Conservation (phyloP, 1,140 invertebrate genomes). For the Trachelipus rathkii region DNA sequence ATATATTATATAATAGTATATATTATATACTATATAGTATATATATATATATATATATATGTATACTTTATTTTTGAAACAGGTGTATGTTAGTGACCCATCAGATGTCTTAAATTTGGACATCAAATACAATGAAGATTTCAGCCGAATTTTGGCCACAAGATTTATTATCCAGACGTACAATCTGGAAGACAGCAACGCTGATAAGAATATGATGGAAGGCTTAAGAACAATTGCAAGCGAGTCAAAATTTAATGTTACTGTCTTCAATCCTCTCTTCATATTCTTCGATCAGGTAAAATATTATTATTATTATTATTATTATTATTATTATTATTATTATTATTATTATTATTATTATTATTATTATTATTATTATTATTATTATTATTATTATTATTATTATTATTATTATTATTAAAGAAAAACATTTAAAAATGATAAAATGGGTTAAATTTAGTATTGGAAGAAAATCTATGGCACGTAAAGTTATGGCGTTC, state of each 20-base stretch:
- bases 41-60: too few species aligned
- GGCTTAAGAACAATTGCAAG: constrained; percentile 1
- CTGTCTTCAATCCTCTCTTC: constrained; percentile 70
- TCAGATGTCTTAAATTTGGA: not conserved
- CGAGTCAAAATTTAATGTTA: constrained; percentile 18
- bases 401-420: too few species aligned
- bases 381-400: too few species aligned
- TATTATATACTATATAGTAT: not conserved
- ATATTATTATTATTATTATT: not conserved
- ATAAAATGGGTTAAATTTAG: too few species aligned
- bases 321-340: not conserved
- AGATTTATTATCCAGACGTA: constrained; percentile 8
- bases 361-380: too few species aligned
- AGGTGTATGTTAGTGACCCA: not conserved
- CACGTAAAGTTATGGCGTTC: too few species aligned
- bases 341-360: not conserved
- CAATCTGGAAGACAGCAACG: constrained; percentile 8
- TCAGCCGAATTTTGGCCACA: constrained; percentile 2
- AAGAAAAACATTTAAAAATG: too few species aligned
- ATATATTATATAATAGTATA: too few species aligned
- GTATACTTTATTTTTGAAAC: too few species aligned
- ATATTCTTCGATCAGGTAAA: constrained; percentile 89
- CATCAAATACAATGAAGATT: constrained; percentile 21
- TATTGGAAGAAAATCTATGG: too few species aligned
- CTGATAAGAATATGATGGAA: constrained; percentile 4